These are phyloP conservation scores for Buceros bicornis DNA, from an alignment of 2,797 vertebrate species.

Conservation along the genomic window DNA sequence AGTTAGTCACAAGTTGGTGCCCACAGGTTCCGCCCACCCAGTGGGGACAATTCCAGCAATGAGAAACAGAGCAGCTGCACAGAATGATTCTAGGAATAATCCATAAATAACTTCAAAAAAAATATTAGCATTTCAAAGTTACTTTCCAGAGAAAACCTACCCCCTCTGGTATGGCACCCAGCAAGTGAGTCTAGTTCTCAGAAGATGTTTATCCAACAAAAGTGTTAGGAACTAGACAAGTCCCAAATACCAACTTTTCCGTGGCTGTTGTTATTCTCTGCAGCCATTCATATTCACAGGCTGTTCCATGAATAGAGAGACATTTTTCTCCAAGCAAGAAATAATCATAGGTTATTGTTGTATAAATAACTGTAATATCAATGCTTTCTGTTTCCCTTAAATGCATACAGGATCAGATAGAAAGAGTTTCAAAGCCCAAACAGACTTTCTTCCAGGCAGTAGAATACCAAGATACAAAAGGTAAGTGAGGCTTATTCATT, in stretches of 20 bases:
- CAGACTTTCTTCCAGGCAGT: neutral
- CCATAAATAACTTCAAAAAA: neutral
- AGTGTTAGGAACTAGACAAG: neutral
- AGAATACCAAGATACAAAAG: neutral
- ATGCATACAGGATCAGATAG: neutral
- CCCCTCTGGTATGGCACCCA: neutral
- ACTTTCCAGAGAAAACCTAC: neutral
- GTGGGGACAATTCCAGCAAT: neutral
- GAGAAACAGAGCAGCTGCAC: neutral
- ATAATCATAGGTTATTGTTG: neutral
- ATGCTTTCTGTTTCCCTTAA: neutral
- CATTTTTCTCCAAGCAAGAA: neutral
- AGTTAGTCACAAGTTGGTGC: neutral
- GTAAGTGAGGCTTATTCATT: neutral
- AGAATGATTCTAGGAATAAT: neutral
- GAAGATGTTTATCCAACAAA: neutral
- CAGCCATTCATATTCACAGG: neutral
- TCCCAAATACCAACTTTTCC: neutral
- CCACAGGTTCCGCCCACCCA: neutral
- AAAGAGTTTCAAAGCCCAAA: neutral
- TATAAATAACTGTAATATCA: neutral
- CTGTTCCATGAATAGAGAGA: neutral
- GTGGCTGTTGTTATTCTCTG: neutral
- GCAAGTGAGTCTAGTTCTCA: neutral
- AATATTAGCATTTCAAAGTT: neutral